Base-by-base conservation (phyloP, 2,888 invertebrate species). In the Nemotelus pantherinus region DNA sequence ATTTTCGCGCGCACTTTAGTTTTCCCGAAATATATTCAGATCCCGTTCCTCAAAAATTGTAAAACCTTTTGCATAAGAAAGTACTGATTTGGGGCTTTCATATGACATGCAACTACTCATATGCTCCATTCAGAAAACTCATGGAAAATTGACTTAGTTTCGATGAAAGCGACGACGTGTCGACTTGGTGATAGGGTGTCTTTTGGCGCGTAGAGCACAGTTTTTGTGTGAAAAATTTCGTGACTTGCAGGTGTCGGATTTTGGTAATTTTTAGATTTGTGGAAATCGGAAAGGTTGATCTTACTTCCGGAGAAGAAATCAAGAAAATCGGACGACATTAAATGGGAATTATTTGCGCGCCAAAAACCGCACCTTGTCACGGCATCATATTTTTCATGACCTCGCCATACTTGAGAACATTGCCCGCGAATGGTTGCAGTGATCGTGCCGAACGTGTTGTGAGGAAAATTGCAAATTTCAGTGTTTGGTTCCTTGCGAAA, bases 191-290 rank as follows among this genome's bases (percentile, higher is more conserved):
- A 79, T 77, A 68, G 79, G 79, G 79, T 77, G 76, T 72, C 79
- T 76, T 79, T 79, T 79, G 79, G 79, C 79, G 79, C 77, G 79
- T 77, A 77, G 72, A 79, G 63, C 72, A 72, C 76, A 77, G 41
- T 79, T 77, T 79, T 79, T 60, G 63, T 39, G 44, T 65, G 55
- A 65, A 79, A 47, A 63, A 77, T 79, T 76, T 39, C 45, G 50
- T 48, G 65, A 77, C 48, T 71, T 77, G 41, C 43, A 58, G 9
- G 39, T 48, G 68, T 2, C 3, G 25, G 44, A 77, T 77, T 58
- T 67, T 25, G n/a, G 10, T 67, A 43, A 68, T 58, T 77, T 77
- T 58, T 39, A 48, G 45, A 68, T 68, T n/a, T 57, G 9, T 45
- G 25, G 68, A 55, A 67, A 43, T 7, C 43, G 41, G 65, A 74